Base-by-base conservation (phyloP, 64 coral and sea anemone genomes). In the Montipora cactus region DNA sequence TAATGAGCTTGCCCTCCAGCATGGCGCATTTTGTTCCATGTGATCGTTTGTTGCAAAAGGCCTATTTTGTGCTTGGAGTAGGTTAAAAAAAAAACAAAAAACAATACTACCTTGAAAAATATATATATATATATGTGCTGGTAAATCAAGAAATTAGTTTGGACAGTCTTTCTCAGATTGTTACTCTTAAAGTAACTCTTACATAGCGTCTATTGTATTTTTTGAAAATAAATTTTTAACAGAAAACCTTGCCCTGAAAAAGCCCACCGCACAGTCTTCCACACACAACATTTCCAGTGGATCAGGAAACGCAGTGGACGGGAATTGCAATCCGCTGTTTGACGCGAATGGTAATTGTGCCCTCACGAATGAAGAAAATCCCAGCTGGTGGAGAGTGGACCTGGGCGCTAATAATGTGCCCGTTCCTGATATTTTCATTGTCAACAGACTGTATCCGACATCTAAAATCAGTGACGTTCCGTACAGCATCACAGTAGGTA, bases 231-330 rank as follows among this genome's bases (percentile, higher is more conserved):
- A 16, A 15, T 4, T 16, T 68, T 16, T 68, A 16, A 83, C 61
- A 86, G 82, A 71, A 7, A 86, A 86, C n/a, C 18, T 86, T 14
- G 82, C 82, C 21, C 46, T 50, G 47, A 45, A 46, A 3, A 86
- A 86, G 46, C 18, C 82, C 7, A 86, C 82, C 47, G 2, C 0
- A 16, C 82, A 86, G 37, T 71, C 64, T 0, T 22, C 64, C 21
- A 86, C 15, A 9, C 50, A 12, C 18, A 68, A 45, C 28, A 47
- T 0, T 71, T 19, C 64, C 10, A 45, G 18, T 67, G 47, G 3
- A 13, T 72, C 82, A 51, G 14, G 16, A 48, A 86, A 71, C 4
- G 82, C 82, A 71, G 82, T 86, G 62, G 82, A 86, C 49, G 82
- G 82, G 6, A 72, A 86, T 12, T 2, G 44, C 46, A 61, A 47